These are phyloP conservation scores for Campaea margaritaria DNA, from an alignment of 2,888 invertebrate genomes.

Conservation along the genomic window DNA sequence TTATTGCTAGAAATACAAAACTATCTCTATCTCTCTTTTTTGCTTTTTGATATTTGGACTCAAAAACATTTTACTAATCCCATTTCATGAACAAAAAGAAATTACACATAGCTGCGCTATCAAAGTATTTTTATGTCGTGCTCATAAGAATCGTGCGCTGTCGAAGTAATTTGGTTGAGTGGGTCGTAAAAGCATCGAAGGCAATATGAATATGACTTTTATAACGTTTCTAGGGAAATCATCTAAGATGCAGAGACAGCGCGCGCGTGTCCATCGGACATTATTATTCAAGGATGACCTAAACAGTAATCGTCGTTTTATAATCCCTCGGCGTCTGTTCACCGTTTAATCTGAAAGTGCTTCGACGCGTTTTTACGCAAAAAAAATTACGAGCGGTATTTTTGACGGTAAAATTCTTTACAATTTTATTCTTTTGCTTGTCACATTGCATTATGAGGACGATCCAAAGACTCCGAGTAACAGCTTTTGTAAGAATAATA, in stretches of 20 bases:
- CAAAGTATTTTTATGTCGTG: conserved; percentile 42
- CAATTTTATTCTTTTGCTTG: conserved; percentile 43
- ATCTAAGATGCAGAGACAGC: conserved; percentile 44
- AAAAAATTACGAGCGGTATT: conserved; percentile 36
- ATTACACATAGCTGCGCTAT: conserved; percentile 22
- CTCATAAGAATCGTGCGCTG: conserved; percentile 43
- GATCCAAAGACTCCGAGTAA: conserved; percentile 45
- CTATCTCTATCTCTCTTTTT: no score
- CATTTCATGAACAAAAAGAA: conserved; percentile 26
- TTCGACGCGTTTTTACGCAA: conserved; percentile 32
- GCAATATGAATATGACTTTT: conserved; percentile 57
- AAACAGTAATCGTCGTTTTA: conserved; percentile 38
- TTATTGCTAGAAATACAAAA: no score
- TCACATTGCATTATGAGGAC: conserved; percentile 45
- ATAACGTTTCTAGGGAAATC: conserved; percentile 57
- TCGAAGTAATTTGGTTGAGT: conserved; percentile 55
- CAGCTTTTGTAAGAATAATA: conserved; percentile 44
- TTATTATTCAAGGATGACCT: conserved; percentile 31
- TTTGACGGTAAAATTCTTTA: conserved; percentile 39
- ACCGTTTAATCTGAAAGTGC: conserved; percentile 32
- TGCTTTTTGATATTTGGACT: no score
- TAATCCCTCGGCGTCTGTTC: conserved; percentile 28
- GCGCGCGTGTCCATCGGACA: conserved; percentile 30
- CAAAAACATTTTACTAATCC: background rate
- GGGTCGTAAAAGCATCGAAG: conserved; percentile 54